phyloP scores from a whole-genome alignment of 2,797 vertebrate genomes.

The Helarctos malayanus region DNA sequence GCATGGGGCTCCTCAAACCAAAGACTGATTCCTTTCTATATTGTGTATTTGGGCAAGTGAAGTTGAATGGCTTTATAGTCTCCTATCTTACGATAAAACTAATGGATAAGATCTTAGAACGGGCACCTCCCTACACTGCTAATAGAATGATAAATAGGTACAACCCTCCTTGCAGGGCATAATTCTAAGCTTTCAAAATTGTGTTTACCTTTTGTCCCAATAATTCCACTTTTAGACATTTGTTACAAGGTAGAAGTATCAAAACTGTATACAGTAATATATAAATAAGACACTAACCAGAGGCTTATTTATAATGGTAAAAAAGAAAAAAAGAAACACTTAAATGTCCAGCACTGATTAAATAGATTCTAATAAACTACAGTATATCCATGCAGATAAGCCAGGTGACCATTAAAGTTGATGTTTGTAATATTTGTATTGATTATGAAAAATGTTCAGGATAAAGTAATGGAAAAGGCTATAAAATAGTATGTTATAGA shows the following conservation, averaged over 20 bases:
- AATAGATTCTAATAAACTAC: not conserved
- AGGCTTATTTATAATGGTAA: not conserved
- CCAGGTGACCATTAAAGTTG: not conserved
- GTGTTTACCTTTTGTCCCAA: not conserved
- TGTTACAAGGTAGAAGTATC: not conserved
- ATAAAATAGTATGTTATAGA: not conserved
- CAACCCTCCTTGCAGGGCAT: not conserved
- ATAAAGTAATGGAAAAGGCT: not conserved
- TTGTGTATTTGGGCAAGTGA: not conserved
- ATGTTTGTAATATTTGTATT: not conserved
- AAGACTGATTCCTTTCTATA: not conserved
- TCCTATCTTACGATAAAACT: not conserved
- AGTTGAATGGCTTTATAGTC: not conserved
- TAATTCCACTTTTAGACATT: slow-evolving; percentile 39
- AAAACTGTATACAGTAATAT: not conserved
- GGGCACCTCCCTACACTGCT: not conserved
- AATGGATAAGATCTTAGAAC: not conserved
- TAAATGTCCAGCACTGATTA: not conserved
- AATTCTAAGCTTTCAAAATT: not conserved
- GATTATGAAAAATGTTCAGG: not conserved
- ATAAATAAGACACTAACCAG: not conserved
- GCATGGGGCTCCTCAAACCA: not conserved
- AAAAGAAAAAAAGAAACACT: not conserved
- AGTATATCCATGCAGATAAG: not conserved
- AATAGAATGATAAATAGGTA: not conserved